These are phyloP conservation scores for Copsychus sechellarum DNA, from an alignment of 2,113 vertebrate genomes.

Conservation along the genomic window DNA sequence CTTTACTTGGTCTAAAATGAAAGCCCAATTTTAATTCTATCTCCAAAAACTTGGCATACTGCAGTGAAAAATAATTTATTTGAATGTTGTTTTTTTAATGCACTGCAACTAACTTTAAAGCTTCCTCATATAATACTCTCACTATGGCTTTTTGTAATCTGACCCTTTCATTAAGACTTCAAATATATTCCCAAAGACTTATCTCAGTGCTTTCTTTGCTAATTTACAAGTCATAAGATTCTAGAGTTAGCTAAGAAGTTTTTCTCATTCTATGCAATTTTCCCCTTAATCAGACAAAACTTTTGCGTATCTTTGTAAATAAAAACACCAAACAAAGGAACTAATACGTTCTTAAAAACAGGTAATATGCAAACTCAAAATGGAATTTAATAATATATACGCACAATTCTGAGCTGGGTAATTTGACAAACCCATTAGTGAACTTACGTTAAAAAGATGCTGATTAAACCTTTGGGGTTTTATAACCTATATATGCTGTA, in stretches of 20 bases:
- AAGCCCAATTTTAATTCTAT: slow-evolving; percentile 67
- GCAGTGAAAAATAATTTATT: slow-evolving; percentile 66
- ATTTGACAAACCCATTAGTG: background rate
- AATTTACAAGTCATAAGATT: slow-evolving; percentile 26
- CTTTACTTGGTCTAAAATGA: slow-evolving; percentile 57
- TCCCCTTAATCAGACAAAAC: background rate
- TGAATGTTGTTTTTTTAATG: slow-evolving; percentile 52
- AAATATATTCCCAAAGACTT: slow-evolving; percentile 8
- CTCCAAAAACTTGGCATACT: slow-evolving; percentile 56
- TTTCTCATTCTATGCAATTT: background rate
- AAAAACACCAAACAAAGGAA: background rate
- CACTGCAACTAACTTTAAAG: slow-evolving; percentile 46
- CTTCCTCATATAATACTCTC: slow-evolving; percentile 3
- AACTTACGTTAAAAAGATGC: background rate
- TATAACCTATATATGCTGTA: background rate
- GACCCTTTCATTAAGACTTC: slow-evolving; percentile 53
- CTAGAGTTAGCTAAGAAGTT: background rate
- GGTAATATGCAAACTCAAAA: background rate
- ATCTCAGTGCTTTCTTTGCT: background rate
- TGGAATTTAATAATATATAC: background rate
- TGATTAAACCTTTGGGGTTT: background rate
- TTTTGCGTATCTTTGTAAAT: background rate
- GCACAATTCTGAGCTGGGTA: background rate
- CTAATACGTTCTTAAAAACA: background rate
- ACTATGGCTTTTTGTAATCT: slow-evolving; percentile 50